Conservation (phyloP, 1,140 invertebrate species). For the Anastatus disparis region DNA sequence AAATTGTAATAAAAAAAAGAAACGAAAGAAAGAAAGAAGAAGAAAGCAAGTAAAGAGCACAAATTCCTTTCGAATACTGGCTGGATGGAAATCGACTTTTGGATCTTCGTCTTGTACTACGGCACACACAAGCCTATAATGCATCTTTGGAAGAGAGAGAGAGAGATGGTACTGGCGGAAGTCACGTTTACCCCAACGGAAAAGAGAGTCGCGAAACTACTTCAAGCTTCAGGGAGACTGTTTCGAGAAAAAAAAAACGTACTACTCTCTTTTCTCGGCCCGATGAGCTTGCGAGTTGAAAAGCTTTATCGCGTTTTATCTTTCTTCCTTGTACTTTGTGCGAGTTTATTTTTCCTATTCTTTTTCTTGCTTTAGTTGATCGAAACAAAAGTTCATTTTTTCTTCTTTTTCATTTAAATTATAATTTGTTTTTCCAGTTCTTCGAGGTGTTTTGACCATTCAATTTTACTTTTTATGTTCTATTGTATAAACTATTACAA, state of each 20-base stretch:
- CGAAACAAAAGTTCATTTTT: too few relatives aligned
- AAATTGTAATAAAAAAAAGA: too few relatives aligned
- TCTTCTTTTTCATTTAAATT: too few relatives aligned
- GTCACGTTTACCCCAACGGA: constrained; percentile 27
- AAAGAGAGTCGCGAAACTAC: constrained; percentile 2
- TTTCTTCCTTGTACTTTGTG: background rate
- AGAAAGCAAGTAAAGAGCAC: background rate
- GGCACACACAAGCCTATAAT: background rate
- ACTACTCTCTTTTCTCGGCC: background rate
- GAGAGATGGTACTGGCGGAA: background rate
- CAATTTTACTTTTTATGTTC: too few relatives aligned
- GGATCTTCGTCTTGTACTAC: too few relatives aligned
- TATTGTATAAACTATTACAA: too few relatives aligned
- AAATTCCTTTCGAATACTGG: background rate
- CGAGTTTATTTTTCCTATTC: too few relatives aligned
- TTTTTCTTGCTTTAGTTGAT: too few relatives aligned
- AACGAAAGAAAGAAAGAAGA: background rate
- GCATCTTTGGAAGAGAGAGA: background rate
- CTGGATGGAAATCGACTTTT: constrained; percentile 29
- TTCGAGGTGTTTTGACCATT: too few relatives aligned
- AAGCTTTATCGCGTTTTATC: constrained; percentile 19
- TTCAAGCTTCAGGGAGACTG: background rate
- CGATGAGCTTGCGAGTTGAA: background rate
- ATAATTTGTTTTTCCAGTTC: too few relatives aligned
- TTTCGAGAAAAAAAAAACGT: too few relatives aligned